Base-by-base conservation (phyloP, 2,113 vertebrate species). In the Setophaga coronata region DNA sequence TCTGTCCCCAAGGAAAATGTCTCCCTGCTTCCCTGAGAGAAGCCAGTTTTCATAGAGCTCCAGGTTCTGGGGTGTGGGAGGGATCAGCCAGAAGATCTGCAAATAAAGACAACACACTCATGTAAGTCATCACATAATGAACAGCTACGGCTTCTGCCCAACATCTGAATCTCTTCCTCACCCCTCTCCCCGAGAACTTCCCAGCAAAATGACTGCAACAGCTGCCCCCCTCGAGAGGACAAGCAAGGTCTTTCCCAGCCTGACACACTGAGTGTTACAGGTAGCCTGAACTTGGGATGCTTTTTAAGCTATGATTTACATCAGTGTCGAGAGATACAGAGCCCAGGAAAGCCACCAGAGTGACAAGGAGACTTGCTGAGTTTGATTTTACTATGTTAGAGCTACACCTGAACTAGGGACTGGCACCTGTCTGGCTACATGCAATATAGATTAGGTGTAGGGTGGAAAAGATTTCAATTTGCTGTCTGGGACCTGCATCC, bases 1-100 rank as follows among this genome's bases (percentile, higher is more conserved):
- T 94, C 99, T 99, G 97, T 99, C 99, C 43, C 99, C 99, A 86
- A 99, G 98, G 90, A 99, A 99, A 97, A 99, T 99, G 97, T 99
- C 99, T 71, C 99, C 99, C 95, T 99, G 99, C 97, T 99, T 99
- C 93, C 99, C 99, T 81, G 99, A 99, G 95, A 99, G 98, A 96
- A 99, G 99, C 99, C 99, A 99, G 97, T 99, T 99, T 97, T 99
- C 99, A 94, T 99, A 99, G 97, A 99, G 98, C 97, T 99, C 99
- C 97, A 99, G 97, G 96, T 99, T 99, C 96, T 99, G 99, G 58
- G 99, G 98, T 33, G 99, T 98, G 91, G 99, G 99, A 90, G 99
- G 99, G 96, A 99, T 99, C 95, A 99, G 97, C 99, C 99, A 99
- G 97, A 99, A 99, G 86, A 99, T 98, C 99, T 99, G 97, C 91